A percentile compares a stretch with the other conserved stretches of the same genome.
These are phyloP conservation scores for Umimayanthus chanpuru DNA, from an alignment of 92 coral and sea anemone genomes.

Conservation along the genomic window DNA sequence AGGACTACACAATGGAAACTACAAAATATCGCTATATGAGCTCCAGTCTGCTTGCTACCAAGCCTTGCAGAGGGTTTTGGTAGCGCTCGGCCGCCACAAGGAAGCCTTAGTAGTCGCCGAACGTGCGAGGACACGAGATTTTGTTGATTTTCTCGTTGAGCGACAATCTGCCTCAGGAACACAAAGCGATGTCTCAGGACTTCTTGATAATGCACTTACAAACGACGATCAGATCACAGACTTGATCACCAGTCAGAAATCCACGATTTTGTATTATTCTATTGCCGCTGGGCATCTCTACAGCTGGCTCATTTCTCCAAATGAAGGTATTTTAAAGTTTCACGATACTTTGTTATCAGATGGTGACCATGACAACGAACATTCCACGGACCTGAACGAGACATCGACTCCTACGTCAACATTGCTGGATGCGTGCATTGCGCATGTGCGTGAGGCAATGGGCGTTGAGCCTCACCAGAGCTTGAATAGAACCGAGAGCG, in stretches of 20 bases:
- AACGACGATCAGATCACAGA: slow-evolving; percentile 86
- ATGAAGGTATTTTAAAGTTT: slow-evolving; percentile 87
- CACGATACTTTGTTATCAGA: slow-evolving; percentile 88
- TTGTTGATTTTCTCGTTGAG: slow-evolving; percentile 87
- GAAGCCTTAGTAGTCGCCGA: slow-evolving; percentile 97
- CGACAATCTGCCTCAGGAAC: slow-evolving; percentile 67
- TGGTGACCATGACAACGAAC: slow-evolving; percentile 71
- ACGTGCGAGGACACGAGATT: slow-evolving; percentile 88
- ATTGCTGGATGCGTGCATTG: slow-evolving; percentile 85
- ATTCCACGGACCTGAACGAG: slow-evolving; percentile 72
- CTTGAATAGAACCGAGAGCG: slow-evolving; percentile 79
- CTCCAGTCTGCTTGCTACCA: slow-evolving; percentile 93
- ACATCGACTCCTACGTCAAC: slow-evolving; percentile 72
- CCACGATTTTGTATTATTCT: slow-evolving; percentile 83
- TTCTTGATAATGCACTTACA: slow-evolving; percentile 55
- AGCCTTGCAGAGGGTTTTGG: slow-evolving; percentile 91
- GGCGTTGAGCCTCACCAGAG: slow-evolving; percentile 98
- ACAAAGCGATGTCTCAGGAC: slow-evolving; percentile 46
- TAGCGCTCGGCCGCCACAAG: slow-evolving; percentile 76
- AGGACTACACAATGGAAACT: slow-evolving; percentile 82
- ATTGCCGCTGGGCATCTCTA: slow-evolving; percentile 94
- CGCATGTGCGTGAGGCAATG: slow-evolving; percentile 92
- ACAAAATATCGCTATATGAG: slow-evolving; percentile 86
- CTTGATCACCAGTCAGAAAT: slow-evolving; percentile 80
- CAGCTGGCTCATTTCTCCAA: slow-evolving; percentile 93